A percentile compares a stretch with the other conserved stretches of the same genome.
phyloP scores from a whole-genome alignment of 2,888 invertebrate species.

The Stenodera caucasica region DNA sequence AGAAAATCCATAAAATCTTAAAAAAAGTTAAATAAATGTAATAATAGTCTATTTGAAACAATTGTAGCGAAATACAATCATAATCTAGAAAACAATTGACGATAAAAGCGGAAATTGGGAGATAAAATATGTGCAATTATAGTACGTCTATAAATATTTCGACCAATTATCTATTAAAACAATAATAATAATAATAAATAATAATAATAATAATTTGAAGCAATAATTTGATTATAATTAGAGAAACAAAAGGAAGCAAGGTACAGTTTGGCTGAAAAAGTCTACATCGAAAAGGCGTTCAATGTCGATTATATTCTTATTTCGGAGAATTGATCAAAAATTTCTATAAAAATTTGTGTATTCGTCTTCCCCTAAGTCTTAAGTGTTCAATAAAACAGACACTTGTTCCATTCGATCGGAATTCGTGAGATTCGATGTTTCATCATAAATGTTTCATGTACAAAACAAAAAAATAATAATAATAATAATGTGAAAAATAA shows the following conservation, averaged over 20 bases:
- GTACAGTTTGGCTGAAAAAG: conserved; percentile 10
- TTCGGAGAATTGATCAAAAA: conserved; percentile 4
- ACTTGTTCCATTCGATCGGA: conserved; percentile 10
- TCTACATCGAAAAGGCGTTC: conserved; percentile 23
- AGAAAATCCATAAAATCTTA: conserved; percentile 12
- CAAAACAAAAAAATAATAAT: conserved; percentile 18
- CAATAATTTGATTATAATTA: conserved; percentile 25
- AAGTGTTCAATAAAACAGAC: conserved; percentile 20
- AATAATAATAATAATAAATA: neutral
- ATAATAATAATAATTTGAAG: conserved; percentile 20
- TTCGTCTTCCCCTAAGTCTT: conserved; percentile 26
- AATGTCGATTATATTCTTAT: conserved; percentile 3
- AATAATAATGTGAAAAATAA: neutral
- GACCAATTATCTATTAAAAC: conserved; percentile 28
- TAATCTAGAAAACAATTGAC: conserved; percentile 30
- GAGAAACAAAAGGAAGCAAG: conserved; percentile 9
- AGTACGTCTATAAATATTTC: conserved; percentile 25
- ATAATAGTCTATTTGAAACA: conserved; percentile 22
- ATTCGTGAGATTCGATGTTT: conserved; percentile 19
- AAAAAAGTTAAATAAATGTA: neutral
- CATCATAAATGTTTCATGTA: conserved; percentile 28
- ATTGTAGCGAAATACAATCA: conserved; percentile 46
- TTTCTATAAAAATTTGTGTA: conserved; percentile 15
- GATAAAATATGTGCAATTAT: conserved; percentile 28
- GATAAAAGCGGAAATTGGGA: neutral